Conservation (phyloP, 2,888 invertebrate genomes). For the Anorthoa munda region DNA sequence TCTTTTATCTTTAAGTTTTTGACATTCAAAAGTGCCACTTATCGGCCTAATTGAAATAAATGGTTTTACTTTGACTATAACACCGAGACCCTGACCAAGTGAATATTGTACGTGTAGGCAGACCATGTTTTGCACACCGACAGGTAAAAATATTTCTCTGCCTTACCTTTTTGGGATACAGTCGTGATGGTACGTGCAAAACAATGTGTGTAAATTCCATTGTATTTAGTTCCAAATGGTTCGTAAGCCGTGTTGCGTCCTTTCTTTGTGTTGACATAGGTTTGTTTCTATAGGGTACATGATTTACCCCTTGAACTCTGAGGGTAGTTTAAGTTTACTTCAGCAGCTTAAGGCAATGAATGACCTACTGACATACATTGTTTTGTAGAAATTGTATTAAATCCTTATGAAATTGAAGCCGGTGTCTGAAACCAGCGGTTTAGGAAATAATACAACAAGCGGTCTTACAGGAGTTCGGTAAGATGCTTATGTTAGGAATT, state of each 20-base stretch:
- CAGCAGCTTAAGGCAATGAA: conserved; percentile 3
- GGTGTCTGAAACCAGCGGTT: not conserved
- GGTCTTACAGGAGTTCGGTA: too few species aligned
- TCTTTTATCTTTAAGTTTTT: too few species aligned
- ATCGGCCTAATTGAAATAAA: too few species aligned
- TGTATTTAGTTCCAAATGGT: conserved; percentile 27
- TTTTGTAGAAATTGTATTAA: not conserved
- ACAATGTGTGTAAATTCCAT: conserved; percentile 15
- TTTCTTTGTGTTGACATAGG: conserved; percentile 36
- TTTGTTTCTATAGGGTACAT: not conserved
- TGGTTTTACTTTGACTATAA: too few species aligned
- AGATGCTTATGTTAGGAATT: too few species aligned
- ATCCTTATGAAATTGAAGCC: not conserved
- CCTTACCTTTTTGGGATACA: not conserved
- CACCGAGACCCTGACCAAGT: too few species aligned
- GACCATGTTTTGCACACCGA: not conserved
- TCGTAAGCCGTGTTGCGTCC: conserved; percentile 7
- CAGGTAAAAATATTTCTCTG: not conserved
- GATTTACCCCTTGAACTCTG: conserved; percentile 6
- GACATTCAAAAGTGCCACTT: too few species aligned
- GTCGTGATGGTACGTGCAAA: not conserved
- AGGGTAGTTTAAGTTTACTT: conserved; percentile 5
- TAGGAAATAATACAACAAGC: not conserved
- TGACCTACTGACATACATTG: conserved; percentile 20
- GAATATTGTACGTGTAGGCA: too few species aligned